Conservation (phyloP, 2,113 vertebrate species). For the Sterna hirundo region DNA sequence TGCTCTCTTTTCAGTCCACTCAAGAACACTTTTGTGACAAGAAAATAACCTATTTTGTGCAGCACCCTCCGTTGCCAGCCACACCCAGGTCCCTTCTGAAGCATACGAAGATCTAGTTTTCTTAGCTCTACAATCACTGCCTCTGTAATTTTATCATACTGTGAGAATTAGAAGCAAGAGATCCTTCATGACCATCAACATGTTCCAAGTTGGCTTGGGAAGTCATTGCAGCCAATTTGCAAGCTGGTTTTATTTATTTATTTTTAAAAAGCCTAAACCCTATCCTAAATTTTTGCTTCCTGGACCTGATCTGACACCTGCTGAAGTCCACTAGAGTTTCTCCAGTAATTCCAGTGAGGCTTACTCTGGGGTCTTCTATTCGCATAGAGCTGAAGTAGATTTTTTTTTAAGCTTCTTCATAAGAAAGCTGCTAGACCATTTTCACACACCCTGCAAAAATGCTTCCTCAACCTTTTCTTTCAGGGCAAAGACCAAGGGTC, state of each 20-base stretch:
- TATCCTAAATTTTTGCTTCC: background rate
- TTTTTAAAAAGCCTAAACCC: background rate
- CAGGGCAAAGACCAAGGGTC: background rate
- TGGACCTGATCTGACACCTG: background rate
- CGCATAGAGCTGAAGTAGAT: background rate
- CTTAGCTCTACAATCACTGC: background rate
- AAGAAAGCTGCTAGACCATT: background rate
- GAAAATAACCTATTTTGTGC: background rate
- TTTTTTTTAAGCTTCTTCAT: background rate
- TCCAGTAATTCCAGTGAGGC: background rate
- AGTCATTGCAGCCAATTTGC: background rate
- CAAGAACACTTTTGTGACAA: background rate
- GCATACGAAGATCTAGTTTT: background rate
- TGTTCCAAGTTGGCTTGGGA: background rate
- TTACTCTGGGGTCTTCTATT: background rate
- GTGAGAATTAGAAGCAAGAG: background rate
- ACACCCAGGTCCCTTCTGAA: background rate
- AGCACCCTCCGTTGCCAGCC: background rate
- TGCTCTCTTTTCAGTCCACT: background rate
- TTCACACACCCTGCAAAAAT: background rate
- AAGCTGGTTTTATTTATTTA: background rate
- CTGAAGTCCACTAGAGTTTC: background rate
- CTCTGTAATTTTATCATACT: background rate
- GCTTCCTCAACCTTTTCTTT: background rate
- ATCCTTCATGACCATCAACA: background rate